These are phyloP conservation scores for Eueremaeus valkanovi DNA, from an alignment of 2,888 invertebrate genomes.

Conservation along the genomic window DNA sequence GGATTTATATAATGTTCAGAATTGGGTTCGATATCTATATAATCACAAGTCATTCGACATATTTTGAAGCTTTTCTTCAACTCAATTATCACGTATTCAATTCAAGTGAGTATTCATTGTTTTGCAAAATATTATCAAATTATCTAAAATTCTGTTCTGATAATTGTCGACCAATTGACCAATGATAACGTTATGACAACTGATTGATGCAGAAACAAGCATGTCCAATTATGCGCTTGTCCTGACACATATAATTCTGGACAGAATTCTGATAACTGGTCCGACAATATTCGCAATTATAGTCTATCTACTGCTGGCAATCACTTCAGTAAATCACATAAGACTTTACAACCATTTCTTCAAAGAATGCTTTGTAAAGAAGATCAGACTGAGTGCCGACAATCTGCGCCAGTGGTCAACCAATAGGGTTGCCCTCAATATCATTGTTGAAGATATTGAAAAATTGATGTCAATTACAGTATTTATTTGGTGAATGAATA, in stretches of 20 bases:
- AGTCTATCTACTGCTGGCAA: background rate
- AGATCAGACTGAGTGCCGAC: background rate
- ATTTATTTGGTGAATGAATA: constrained; percentile 9
- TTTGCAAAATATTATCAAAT: background rate
- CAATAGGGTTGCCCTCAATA: background rate
- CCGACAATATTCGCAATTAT: background rate
- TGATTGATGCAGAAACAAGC: too few species aligned
- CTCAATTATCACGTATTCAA: background rate
- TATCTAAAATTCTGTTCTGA: too few species aligned
- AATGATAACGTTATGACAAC: background rate
- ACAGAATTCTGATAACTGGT: background rate
- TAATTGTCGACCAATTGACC: background rate
- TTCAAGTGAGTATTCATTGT: background rate
- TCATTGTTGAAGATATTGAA: background rate
- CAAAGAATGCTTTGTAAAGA: background rate
- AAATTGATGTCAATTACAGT: constrained; percentile 13
- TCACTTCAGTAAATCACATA: background rate
- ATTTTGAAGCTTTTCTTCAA: background rate
- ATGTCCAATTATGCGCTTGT: background rate
- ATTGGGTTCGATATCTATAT: background rate
- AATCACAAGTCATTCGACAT: background rate
- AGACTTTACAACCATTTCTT: constrained; percentile 8
- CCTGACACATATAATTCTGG: background rate
- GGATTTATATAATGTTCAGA: background rate
- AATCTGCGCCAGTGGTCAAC: background rate